A percentile compares a stretch with the other conserved stretches of the same genome.
Evolutionary conservation across 1,140 invertebrate genomes (phyloP).

Genomic region (Trialeurodes vaporariorum): DNA sequence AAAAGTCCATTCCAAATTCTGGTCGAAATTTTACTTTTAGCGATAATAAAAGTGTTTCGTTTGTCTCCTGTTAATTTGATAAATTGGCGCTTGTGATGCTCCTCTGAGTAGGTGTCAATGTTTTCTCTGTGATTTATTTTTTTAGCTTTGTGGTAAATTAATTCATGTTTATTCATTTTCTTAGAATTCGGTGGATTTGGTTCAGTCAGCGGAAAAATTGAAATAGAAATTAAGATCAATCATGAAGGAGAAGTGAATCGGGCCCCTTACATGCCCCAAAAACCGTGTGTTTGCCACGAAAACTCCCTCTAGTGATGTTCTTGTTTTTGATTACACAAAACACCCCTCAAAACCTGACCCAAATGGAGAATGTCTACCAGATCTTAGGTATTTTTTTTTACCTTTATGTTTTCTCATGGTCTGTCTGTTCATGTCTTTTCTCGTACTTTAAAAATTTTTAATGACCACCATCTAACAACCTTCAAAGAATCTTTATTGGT

Average conservation of each 20-base stretch:
- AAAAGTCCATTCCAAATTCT: too few relatives aligned
- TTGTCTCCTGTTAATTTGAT: too few relatives aligned
- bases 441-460: too few relatives aligned
- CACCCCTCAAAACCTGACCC: slow-evolving; percentile 98
- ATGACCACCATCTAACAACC: too few relatives aligned
- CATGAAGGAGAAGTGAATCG: slow-evolving; percentile 99
- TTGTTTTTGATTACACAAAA: slow-evolving; percentile 99
- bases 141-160: slow-evolving; percentile 13
- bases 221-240: slow-evolving; percentile 99
- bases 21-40: too few relatives aligned
- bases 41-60: too few relatives aligned
- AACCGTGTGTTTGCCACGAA: slow-evolving; percentile 99
- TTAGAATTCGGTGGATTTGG: slow-evolving; percentile 98
- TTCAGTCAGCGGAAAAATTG: slow-evolving; percentile 97
- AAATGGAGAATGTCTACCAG: slow-evolving; percentile 91
- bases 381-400: slow-evolving; percentile 48
- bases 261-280: slow-evolving; percentile 99
- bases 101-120: too few relatives aligned
- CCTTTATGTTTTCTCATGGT: too few relatives aligned
- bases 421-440: too few relatives aligned
- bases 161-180: slow-evolving; percentile 9
- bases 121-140: background rate
- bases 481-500: too few relatives aligned
- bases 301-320: slow-evolving; percentile 96
- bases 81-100: too few relatives aligned